Evolutionary conservation across 2,888 invertebrate species (phyloP), one percentile per base, ranked within the genome.

Genomic region (Xestia rhomboidea): DNA sequence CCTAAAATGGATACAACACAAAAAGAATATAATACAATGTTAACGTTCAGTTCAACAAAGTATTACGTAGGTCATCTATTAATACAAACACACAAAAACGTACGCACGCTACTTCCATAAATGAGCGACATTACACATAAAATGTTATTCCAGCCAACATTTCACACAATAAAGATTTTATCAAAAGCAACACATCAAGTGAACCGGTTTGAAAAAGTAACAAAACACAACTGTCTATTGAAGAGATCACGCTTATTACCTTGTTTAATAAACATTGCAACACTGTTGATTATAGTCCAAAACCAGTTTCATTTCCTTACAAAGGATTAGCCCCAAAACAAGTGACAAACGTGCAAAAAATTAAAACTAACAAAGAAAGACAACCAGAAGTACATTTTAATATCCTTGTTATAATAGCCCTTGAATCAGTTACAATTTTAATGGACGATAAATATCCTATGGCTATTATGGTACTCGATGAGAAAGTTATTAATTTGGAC

Each of bases 261-360:
- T 93, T 95, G 96, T 96, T 96, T 96, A 95, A 96, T 96, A 96
- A 96, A 96, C 95, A 96, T 95, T 93, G 95, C 95, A 95, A 96
- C 95, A 95, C 90, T 95, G 96, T 96, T 94, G 93, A 94, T 94
- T 94, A 94, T 93, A 91, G 89, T 89, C 74, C 54, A 88, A 93
- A 95, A 95, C 94, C 90, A 83, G 95, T 95, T 93, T 82, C 13
- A 68, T 72, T 91, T 93, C 89, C 88, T 91, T 86, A 90, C 90
- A 90, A 86, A 89, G 73, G 77, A 69, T 66, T 68, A 74, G 67
- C 92, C 91, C 90, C 88, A 79, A 86, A 68, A 86, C 81, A 91
- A 90, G 89, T 92, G 93, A 93, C 90, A 92, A 93, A 93, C 90
- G 90, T 90, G 93, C 93, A 94, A 95, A 95, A 94, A 94, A 93